Conservation (phyloP, 2,888 invertebrate genomes). For the Odiellus spinosus region DNA sequence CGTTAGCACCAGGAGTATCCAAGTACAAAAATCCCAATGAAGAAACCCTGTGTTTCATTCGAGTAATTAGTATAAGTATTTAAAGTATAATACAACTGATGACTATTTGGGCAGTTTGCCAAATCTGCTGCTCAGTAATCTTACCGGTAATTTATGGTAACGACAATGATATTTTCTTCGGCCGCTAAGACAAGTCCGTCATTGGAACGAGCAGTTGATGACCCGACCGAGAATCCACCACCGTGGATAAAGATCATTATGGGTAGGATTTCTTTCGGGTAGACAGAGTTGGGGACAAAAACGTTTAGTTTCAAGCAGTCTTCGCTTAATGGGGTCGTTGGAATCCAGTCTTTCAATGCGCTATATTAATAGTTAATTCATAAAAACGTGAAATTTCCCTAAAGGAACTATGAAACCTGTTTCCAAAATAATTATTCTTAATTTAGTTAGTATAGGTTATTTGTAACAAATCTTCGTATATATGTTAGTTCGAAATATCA, state of each 20-base stretch:
- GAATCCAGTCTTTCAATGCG: conserved; percentile 27
- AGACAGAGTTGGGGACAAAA: conserved; percentile 30
- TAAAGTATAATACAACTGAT: too few relatives aligned
- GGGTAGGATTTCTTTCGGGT: conserved; percentile 34
- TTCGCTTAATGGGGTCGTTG: conserved; percentile 32
- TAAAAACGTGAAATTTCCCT: too few relatives aligned
- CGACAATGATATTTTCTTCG: conserved; percentile 34
- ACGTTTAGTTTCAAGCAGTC: conserved; percentile 38
- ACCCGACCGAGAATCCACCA: conserved; percentile 36
- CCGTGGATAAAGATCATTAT: conserved; percentile 28
- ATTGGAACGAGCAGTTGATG: conserved; percentile 33
- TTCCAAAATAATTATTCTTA: too few relatives aligned
- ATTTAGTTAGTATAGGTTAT: too few relatives aligned
- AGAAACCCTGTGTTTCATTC: conserved; percentile 25
- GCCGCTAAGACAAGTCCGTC: conserved; percentile 31
- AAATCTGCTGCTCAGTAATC: too few relatives aligned
- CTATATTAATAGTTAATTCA: too few relatives aligned
- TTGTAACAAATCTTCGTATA: too few relatives aligned
- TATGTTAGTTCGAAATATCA: too few relatives aligned
- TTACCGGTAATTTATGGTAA: conserved; percentile 34
- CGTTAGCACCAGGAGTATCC: conserved; percentile 38
- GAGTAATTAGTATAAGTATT: too few relatives aligned
- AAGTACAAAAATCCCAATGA: conserved; percentile 29
- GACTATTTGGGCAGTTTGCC: too few relatives aligned
- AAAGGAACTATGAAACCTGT: too few relatives aligned